These are phyloP conservation scores for Plemyria rubiginata DNA, from an alignment of 2,888 invertebrate genomes.

Conservation along the genomic window DNA sequence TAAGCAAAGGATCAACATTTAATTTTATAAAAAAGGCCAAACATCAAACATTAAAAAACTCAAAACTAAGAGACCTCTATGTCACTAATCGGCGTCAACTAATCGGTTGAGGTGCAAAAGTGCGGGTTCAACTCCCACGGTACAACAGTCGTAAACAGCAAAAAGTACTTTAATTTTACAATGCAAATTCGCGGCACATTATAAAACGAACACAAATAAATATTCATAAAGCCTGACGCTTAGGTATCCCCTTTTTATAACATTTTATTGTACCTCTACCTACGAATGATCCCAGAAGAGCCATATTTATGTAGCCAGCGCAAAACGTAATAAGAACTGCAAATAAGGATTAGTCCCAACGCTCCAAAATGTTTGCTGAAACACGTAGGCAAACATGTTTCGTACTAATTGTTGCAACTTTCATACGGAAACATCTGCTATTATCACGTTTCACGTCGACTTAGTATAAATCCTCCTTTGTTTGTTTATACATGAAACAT, in stretches of 20 bases:
- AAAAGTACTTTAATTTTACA: conserved; percentile 7
- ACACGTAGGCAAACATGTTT: conserved; percentile 25
- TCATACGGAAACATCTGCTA: not conserved
- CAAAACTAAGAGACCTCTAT: no score
- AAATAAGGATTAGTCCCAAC: conserved; percentile 52
- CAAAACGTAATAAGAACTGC: conserved; percentile 52
- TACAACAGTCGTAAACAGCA: not conserved
- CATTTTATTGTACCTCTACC: conserved; percentile 46
- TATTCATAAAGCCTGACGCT: conserved; percentile 48
- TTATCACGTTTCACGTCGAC: not conserved
- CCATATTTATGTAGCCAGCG: conserved; percentile 50
- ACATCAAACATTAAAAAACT: no score
- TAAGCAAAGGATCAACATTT: no score
- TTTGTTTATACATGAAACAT: not conserved
- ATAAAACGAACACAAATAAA: conserved; percentile 40
- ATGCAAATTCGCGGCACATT: conserved; percentile 21
- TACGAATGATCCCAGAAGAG: conserved; percentile 49
- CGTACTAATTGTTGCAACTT: conserved; percentile 14
- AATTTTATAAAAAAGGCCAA: no score
- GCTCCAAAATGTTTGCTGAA: conserved; percentile 32
- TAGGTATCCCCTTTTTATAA: conserved; percentile 44
- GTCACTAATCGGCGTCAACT: no score
- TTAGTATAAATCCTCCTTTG: not conserved
- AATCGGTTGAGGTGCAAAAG: not conserved
- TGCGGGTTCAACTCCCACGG: not conserved